phyloP scores from a whole-genome alignment of 2,888 invertebrate species.

The Andrena praecox region DNA sequence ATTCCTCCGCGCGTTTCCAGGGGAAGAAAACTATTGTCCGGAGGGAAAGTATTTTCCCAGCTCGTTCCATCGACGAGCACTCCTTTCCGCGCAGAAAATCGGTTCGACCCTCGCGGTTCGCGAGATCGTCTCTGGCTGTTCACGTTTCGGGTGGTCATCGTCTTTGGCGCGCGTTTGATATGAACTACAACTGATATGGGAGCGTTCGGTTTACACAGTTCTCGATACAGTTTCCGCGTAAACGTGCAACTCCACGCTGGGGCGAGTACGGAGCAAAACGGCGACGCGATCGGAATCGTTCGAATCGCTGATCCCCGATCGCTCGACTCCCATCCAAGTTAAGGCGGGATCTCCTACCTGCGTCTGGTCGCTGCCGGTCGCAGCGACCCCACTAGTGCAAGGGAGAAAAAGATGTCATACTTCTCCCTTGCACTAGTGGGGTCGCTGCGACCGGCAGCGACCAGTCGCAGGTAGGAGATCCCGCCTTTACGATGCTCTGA shows the following conservation, averaged over 20 bases:
- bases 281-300: constrained; percentile 46
- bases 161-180: constrained; percentile 54
- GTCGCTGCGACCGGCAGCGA: too few species aligned
- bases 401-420: too few species aligned
- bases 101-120: background rate
- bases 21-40: too few species aligned
- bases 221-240: constrained; percentile 30
- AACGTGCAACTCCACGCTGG: constrained; percentile 33
- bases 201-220: constrained; percentile 57
- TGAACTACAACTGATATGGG: constrained; percentile 64
- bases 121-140: background rate
- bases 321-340: constrained; percentile 1
- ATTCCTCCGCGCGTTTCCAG: background rate
- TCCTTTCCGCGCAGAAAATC: constrained; percentile 9
- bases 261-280: constrained; percentile 49
- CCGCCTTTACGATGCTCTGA: background rate
- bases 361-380: too few species aligned
- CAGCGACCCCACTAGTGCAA: too few species aligned
- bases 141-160: constrained; percentile 32
- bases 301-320: constrained; percentile 43
- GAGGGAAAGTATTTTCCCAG: background rate
- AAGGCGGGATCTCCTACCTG: too few species aligned
- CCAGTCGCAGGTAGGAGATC: too few species aligned
- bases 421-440: too few species aligned
- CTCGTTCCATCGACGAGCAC: too few species aligned